Base-by-base conservation (phyloP, 92 coral and sea anemone species). In the Parazoanthus atlanticus region DNA sequence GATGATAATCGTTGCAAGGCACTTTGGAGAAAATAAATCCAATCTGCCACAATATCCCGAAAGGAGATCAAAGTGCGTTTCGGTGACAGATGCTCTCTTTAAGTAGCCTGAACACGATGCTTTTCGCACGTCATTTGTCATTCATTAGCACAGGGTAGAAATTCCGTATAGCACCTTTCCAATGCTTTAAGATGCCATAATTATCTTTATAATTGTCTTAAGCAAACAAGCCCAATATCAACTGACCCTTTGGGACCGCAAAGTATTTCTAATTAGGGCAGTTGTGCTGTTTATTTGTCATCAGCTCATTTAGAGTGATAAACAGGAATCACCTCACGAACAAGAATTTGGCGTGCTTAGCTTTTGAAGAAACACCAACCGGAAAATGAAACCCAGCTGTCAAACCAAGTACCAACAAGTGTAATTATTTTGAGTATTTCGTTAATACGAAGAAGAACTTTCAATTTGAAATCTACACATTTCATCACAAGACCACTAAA, bases 121-220 rank as follows among this genome's bases (percentile, higher is more conserved):
- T 74, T 74, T 26, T 77, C 38, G 79, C 33, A 21, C 36, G 78
- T 77, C 81, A 77, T 17, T 56, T 56, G 23, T 56, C 65, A 56
- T 56, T 56, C 23, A 56, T 21, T 21, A 56, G 65, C 65, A 56
- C 65, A 2, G 10, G 65, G 65, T 17, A 56, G 65, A 56, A 56
- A 56, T 16, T 15, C 25, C 65, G 3, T 25, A 15, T 56, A 25
- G 65, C 65, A 56, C 19, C 25, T 56, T 49, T 49, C 56, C 56
- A 49, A 49, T 1, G 56, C 56, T 4, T 56, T 16, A 56, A 12
- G 65, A 56, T 56, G 65, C 25, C 65, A 56, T 21, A 56, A 56
- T 56, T 56, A 56, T 56, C 25, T 56, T 16, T 56, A 56, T 56
- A 54, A 56, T 56, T 56, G 65, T 16, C 10, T 56, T 21, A 56